phyloP scores from a whole-genome alignment of 2,113 vertebrate species.

The Ctenodactylus gundi region DNA sequence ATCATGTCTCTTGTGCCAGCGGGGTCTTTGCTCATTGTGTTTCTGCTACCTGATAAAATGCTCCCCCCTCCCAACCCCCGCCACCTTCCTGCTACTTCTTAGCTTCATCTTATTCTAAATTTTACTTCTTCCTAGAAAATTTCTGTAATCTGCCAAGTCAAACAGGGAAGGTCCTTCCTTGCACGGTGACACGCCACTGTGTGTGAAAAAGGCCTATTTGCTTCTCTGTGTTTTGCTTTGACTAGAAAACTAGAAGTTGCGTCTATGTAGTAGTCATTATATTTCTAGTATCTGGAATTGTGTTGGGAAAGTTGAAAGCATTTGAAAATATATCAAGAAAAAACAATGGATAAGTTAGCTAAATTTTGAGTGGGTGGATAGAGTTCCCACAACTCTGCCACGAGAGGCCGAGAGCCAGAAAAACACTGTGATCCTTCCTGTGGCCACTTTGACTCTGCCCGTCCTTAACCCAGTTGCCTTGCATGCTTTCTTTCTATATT shows the following conservation, averaged over 20 bases:
- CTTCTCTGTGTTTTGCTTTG: not conserved
- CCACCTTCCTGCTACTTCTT: rapidly evolving
- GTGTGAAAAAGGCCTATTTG: not conserved
- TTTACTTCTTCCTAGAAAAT: not conserved
- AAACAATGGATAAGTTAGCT: not conserved
- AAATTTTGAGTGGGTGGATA: not conserved
- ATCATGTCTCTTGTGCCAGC: not conserved
- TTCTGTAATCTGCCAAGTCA: not conserved
- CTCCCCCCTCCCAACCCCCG: not conserved
- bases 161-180: not conserved
- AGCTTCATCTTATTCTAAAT: not conserved
- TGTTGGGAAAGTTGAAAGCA: not conserved
- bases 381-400: not conserved
- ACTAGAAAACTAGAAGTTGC: not conserved
- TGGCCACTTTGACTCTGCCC: not conserved
- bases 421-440: not conserved
- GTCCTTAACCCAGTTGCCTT: not conserved
- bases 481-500: not conserved
- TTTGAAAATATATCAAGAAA: conserved; percentile 10
- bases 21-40: not conserved
- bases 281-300: not conserved
- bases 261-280: not conserved
- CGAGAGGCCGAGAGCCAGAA: not conserved
- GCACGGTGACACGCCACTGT: not conserved
- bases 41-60: not conserved